These are phyloP conservation scores for Pipistrellus kuhlii DNA, from an alignment of 2,797 vertebrate species.

Conservation along the genomic window DNA sequence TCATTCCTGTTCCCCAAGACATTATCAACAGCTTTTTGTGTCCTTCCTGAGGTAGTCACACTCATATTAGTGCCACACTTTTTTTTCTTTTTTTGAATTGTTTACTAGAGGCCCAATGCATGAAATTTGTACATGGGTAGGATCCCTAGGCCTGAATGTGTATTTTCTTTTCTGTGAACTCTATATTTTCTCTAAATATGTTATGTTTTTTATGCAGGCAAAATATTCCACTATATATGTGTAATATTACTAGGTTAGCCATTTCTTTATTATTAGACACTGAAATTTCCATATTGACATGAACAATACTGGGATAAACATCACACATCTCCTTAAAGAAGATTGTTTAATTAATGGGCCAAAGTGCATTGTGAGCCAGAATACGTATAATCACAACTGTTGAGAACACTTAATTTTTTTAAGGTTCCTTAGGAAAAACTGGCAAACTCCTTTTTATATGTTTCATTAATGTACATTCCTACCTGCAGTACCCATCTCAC, in stretches of 20 bases:
- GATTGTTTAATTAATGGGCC: background rate
- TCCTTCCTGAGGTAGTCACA: background rate
- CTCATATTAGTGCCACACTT: too few relatives aligned
- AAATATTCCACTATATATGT: background rate
- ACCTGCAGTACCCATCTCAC: background rate
- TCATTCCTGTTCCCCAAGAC: background rate
- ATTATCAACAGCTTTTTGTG: background rate
- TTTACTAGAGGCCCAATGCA: too few relatives aligned
- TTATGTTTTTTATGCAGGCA: background rate
- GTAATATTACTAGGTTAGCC: background rate
- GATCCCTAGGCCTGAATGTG: background rate
- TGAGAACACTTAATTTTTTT: background rate
- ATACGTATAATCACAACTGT: background rate
- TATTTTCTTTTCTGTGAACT: background rate
- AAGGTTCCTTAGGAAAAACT: background rate
- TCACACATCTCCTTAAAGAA: background rate
- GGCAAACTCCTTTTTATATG: background rate
- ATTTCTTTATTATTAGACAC: constrained; percentile 3
- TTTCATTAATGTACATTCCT: constrained; percentile 18
- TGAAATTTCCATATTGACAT: background rate
- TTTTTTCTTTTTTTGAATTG: background rate
- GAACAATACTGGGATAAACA: background rate
- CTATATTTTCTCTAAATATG: constrained; percentile 14
- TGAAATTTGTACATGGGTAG: too few relatives aligned
- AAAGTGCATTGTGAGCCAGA: background rate